Evolutionary conservation across 1,140 invertebrate genomes (phyloP).

Genomic region (Drosophila fuyamai): DNA sequence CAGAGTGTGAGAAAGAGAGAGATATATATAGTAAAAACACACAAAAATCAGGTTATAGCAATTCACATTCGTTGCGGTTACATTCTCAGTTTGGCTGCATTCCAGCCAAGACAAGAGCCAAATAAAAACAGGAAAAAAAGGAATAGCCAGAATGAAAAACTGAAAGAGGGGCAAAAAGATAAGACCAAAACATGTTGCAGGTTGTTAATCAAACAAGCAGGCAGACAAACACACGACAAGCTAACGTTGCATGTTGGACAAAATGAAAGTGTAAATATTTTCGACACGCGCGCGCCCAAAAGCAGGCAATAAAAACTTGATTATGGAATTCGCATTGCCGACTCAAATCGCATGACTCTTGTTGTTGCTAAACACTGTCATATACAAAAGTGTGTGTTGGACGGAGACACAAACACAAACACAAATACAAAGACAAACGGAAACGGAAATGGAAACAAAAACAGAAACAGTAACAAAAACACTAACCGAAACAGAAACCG

Average conservation of each 20-base stretch:
- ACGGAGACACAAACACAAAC: conserved; percentile 22
- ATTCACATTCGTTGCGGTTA: conserved; percentile 47
- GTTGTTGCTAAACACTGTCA: conserved; percentile 49
- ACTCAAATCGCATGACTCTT: conserved; percentile 26
- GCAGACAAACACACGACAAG: conserved; percentile 48
- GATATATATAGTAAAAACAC: conserved; percentile 21
- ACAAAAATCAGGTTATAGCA: conserved; percentile 47
- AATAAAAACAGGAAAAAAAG: conserved; percentile 5
- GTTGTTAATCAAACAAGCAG: conserved; percentile 59
- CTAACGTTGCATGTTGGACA: conserved; percentile 55
- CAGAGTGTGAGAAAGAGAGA: conserved; percentile 1
- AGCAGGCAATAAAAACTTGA: conserved; percentile 54
- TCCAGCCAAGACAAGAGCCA: conserved; percentile 37
- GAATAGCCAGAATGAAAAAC: conserved; percentile 3
- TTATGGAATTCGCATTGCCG: conserved; percentile 34
- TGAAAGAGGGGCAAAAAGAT: conserved; percentile 14
- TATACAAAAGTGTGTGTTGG: conserved; percentile 29
- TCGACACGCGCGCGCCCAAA: conserved; percentile 46
- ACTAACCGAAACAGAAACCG: conserved; percentile 12
- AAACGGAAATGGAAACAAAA: conserved; percentile 6
- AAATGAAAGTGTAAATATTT: conserved; percentile 60
- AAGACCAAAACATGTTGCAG: conserved; percentile 57
- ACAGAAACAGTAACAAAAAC: conserved; percentile 22
- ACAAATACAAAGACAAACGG: conserved; percentile 18
- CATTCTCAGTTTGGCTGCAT: conserved; percentile 50